phyloP scores from a whole-genome alignment of 2,113 vertebrate species.

The Grallaria varia region DNA sequence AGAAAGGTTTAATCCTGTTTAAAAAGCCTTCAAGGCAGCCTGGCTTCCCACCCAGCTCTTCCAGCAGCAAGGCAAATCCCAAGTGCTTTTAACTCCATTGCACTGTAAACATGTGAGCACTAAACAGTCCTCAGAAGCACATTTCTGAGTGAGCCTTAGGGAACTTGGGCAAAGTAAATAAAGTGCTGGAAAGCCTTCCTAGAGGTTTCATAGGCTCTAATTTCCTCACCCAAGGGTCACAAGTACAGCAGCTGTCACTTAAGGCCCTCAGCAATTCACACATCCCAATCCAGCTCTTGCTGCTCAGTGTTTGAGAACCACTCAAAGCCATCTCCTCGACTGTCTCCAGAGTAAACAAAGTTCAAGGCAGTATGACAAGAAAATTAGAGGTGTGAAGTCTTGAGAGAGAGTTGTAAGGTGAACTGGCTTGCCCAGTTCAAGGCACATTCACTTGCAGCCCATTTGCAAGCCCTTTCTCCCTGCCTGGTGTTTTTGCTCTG shows the following conservation, averaged over 20 bases:
- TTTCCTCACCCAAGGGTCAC: slow-evolving; percentile 41
- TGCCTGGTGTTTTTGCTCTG: not conserved
- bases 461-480: not conserved
- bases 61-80: slow-evolving; percentile 29
- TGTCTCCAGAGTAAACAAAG: slow-evolving; percentile 43
- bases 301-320: slow-evolving; percentile 16
- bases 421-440: not conserved
- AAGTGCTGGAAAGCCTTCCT: slow-evolving; percentile 21
- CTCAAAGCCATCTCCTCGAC: slow-evolving; percentile 9
- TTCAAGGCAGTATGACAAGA: not conserved
- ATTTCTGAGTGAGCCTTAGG: slow-evolving; percentile 5
- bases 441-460: not conserved
- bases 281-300: not conserved
- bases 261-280: slow-evolving; percentile 46
- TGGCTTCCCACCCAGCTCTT: slow-evolving; percentile 11
- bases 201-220: slow-evolving; percentile 38
- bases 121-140: not conserved
- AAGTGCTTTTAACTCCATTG: slow-evolving; percentile 50
- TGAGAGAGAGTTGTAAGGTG: slow-evolving; percentile 12
- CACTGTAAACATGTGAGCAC: not conserved
- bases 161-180: slow-evolving; percentile 12
- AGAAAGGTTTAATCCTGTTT: slow-evolving; percentile 29
- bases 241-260: slow-evolving; percentile 37
- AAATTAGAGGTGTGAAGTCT: slow-evolving; percentile 24
- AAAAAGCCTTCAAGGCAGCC: slow-evolving; percentile 5